Conservation (phyloP, 2,888 invertebrate species). For the Ethmia dodecea region DNA sequence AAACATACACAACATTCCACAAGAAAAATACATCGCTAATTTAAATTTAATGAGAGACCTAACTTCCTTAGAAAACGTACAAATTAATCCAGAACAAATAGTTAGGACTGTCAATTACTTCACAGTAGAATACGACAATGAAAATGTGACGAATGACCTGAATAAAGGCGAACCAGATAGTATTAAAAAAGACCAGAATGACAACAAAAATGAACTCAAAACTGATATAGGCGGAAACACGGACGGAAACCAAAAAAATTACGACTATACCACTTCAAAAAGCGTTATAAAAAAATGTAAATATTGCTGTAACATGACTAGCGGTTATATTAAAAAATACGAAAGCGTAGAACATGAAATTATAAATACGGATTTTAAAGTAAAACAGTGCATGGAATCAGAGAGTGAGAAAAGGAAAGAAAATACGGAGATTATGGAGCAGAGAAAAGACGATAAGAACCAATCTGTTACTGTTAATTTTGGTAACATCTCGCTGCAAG, state of each 20-base stretch:
- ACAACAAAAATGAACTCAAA: slow-evolving; percentile 7
- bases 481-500: background rate
- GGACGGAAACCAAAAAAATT: slow-evolving; percentile 1
- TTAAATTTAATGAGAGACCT: slow-evolving; percentile 50
- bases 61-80: slow-evolving; percentile 40
- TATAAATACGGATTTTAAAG: slow-evolving; percentile 29
- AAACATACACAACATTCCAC: slow-evolving; percentile 28
- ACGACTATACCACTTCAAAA: slow-evolving; percentile 18
- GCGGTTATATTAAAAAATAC: slow-evolving; percentile 18
- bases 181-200: slow-evolving; percentile 8
- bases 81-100: slow-evolving; percentile 34
- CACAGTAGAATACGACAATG: slow-evolving; percentile 45
- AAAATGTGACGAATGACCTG: slow-evolving; percentile 11
- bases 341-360: slow-evolving; percentile 15
- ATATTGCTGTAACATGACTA: slow-evolving; percentile 37
- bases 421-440: slow-evolving; percentile 20
- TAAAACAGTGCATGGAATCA: slow-evolving; percentile 36
- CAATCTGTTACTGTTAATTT: slow-evolving; percentile 38
- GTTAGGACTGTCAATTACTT: slow-evolving; percentile 55
- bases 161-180: slow-evolving; percentile 21
- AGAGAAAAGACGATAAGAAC: slow-evolving; percentile 16
- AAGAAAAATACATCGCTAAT: slow-evolving; percentile 27
- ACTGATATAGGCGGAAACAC: slow-evolving; percentile 10
- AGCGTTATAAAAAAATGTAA: slow-evolving; percentile 34
- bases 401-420: slow-evolving; percentile 22